These are phyloP conservation scores for Tetragonula clypearis DNA, from an alignment of 1,140 invertebrate genomes.

Conservation along the genomic window DNA sequence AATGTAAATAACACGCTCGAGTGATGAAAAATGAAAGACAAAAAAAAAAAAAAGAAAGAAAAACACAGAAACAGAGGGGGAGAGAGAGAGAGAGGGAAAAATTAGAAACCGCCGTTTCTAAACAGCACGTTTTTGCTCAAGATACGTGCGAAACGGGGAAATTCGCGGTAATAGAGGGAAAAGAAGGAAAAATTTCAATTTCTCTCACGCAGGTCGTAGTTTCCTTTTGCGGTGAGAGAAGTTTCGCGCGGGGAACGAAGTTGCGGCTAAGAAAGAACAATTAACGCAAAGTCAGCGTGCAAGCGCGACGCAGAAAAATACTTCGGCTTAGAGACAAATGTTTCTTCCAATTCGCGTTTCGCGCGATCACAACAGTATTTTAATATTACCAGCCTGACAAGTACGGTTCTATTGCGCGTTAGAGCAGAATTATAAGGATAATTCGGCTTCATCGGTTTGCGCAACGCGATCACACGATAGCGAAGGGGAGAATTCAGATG, in stretches of 20 bases:
- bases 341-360: background rate
- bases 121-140: background rate
- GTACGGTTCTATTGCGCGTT: constrained; percentile 41
- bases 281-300: background rate
- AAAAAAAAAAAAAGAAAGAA: background rate
- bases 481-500: constrained; percentile 15
- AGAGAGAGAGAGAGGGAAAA: no score
- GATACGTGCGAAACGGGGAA: background rate
- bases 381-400: constrained; percentile 33
- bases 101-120: background rate
- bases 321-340: background rate
- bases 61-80: background rate
- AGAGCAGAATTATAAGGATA: constrained; percentile 57
- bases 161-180: background rate
- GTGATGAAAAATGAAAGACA: background rate
- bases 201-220: background rate
- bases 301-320: background rate
- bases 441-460: constrained; percentile 64
- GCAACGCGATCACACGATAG: constrained; percentile 49
- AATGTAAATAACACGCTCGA: background rate
- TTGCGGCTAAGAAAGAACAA: constrained; percentile 1
- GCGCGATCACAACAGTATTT: background rate
- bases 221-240: background rate
- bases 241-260: background rate
- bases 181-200: background rate